Base-by-base conservation (phyloP, 2,888 invertebrate species). In the Acrobeloides nanus region DNA sequence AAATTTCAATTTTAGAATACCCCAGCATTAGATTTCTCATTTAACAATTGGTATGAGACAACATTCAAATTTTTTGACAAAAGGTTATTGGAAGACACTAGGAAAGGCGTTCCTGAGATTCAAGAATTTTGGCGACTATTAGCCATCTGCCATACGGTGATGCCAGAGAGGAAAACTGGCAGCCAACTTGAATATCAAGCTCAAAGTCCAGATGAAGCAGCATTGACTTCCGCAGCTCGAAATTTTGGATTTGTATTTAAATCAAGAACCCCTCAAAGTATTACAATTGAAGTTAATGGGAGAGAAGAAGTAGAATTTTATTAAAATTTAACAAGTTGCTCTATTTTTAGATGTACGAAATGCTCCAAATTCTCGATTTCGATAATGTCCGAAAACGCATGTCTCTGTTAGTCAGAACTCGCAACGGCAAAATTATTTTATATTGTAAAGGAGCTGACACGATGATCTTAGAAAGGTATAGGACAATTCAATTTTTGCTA, bases 191-290 rank as follows among this genome's bases (percentile, higher is more conserved):
- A 60, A 27, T 60, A 57, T 18, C 89, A 81, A 80, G 95, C 97
- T 18, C 95, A 97, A 76, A 93, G 92, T 51, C 97, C 97, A 0
- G 97, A 97, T 76, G 97, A 97, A 76, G 84, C 87, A 37, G 97
- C 97, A 1, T 80, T 97, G 27, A 95, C 95, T 18, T 88, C 90
- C 10, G 95, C 97, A 1, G 95, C 97, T 3, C 81, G 95, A 68
- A 95, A 95, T 79, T 97, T 97, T 78, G 95, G 95, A 65, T 95
- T 90, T 79, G 93, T 93, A 56, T 97, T 97, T 79, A 86, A 78
- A 73, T 74, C 75, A 21, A 72, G 80, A 33, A 79, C 79, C 5
- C 80, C 80, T 1, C 74, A 71, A 39, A 76, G 76, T 18, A 78
- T 80, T 6, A 79, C 78, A 2, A 77, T 80, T 39, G 80, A 85